Percentiles rank a stretch among this genome's conserved stretches.
phyloP scores from a whole-genome alignment of 2,888 invertebrate species.

The Lasioglossum vierecki region DNA sequence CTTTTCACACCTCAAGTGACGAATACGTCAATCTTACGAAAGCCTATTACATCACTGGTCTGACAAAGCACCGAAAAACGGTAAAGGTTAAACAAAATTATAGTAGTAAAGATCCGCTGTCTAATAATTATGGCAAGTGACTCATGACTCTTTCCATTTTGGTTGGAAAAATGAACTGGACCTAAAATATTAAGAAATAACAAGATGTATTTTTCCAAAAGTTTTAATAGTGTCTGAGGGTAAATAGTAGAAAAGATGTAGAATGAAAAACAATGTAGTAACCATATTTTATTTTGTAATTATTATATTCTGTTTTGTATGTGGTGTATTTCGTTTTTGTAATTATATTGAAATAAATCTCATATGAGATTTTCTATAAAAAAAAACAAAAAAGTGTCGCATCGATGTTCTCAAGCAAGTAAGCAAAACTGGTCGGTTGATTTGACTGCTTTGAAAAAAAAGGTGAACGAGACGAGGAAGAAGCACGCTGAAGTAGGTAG shows the following conservation, averaged over 20 bases:
- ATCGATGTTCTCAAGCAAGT: not conserved
- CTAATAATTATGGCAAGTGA: no score
- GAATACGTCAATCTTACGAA: not conserved
- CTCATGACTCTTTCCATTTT: no score
- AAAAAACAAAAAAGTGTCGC: no score
- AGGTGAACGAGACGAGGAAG: not conserved
- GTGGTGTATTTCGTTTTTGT: no score
- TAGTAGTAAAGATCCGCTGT: not conserved
- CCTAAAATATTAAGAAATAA: not conserved
- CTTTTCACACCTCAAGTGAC: not conserved
- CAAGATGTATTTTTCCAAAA: not conserved
- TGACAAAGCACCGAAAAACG: not conserved
- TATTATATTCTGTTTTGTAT: no score
- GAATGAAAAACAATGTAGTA: not conserved
- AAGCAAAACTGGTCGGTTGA: not conserved
- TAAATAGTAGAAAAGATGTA: not conserved
- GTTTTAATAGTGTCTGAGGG: not conserved
- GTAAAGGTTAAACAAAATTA: not conserved
- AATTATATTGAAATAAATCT: no score
- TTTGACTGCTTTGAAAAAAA: not conserved
- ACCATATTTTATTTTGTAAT: no score
- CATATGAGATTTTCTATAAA: no score
- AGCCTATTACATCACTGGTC: not conserved
- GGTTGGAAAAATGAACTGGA: no score
- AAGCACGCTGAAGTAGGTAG: constrained; percentile 9